phyloP scores from a whole-genome alignment of 2,888 invertebrate species.

The Endomychus coccineus region DNA sequence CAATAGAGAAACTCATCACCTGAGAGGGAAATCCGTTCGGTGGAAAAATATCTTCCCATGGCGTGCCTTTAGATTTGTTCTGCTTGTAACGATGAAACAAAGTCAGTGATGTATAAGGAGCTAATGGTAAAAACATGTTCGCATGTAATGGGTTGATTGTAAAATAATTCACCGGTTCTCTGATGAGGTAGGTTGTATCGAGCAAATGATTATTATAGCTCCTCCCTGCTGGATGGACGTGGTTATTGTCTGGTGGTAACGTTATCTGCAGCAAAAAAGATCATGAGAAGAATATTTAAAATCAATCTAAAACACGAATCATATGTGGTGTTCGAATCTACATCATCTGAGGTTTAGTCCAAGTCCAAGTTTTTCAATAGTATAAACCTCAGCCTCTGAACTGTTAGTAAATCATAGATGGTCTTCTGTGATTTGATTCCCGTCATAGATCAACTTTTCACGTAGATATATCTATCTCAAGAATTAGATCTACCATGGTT shows the following conservation, averaged over 20 bases:
- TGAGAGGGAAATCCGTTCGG: background rate
- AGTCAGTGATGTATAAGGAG: background rate
- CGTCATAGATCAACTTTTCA: no score
- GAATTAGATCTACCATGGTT: no score
- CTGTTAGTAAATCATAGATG: no score
- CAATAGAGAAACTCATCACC: no score
- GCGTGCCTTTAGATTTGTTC: background rate
- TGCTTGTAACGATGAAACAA: background rate
- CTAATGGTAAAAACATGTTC: background rate
- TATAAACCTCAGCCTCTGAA: no score
- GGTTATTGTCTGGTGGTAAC: no score
- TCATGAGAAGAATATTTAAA: no score
- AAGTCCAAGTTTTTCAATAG: background rate
- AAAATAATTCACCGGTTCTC: conserved; percentile 2
- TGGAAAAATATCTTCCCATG: background rate
- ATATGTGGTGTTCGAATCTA: background rate
- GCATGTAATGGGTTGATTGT: background rate
- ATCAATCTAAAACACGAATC: background rate
- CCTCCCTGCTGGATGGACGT: no score
- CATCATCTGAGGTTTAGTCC: background rate
- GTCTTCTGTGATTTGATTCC: no score
- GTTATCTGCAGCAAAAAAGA: no score
- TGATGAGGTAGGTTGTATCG: conserved; percentile 1
- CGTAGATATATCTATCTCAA: no score
- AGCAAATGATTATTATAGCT: no score